Conservation (phyloP, 2,113 vertebrate genomes). For the Strix aluco region DNA sequence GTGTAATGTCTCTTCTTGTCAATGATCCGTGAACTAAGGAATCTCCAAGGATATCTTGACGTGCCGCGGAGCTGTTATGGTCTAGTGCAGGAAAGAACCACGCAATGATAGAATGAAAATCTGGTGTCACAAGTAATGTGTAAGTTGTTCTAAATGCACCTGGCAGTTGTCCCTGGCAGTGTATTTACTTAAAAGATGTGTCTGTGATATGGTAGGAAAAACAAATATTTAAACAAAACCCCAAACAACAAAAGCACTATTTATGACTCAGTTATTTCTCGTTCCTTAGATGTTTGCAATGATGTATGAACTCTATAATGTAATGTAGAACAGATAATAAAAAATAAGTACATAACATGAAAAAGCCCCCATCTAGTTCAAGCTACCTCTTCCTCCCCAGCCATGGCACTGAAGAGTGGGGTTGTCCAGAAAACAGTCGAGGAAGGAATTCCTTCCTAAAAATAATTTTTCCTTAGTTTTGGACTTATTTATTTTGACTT, state of each 20-base stretch:
- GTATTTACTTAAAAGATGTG: background rate
- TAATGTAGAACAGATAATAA: background rate
- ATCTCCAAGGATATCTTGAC: constrained; percentile 7
- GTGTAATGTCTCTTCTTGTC: constrained; percentile 34
- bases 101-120: background rate
- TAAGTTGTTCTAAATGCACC: background rate
- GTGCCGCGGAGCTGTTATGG: background rate
- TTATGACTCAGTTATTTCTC: background rate
- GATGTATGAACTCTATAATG: background rate
- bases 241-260: background rate
- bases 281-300: background rate
- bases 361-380: background rate
- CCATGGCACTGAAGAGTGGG: background rate
- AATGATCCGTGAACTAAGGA: constrained; percentile 30
- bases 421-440: background rate
- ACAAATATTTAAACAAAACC: background rate
- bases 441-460: background rate
- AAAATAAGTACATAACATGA: background rate
- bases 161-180: background rate
- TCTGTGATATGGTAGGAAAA: background rate
- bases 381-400: background rate
- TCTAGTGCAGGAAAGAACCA: constrained; percentile 1
- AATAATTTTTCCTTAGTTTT: background rate
- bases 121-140: background rate
- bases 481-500: background rate